A percentile compares a stretch with the other conserved stretches of the same genome.
Evolutionary conservation across 1,140 invertebrate species (phyloP).

Genomic region (Aricia agestis): DNA sequence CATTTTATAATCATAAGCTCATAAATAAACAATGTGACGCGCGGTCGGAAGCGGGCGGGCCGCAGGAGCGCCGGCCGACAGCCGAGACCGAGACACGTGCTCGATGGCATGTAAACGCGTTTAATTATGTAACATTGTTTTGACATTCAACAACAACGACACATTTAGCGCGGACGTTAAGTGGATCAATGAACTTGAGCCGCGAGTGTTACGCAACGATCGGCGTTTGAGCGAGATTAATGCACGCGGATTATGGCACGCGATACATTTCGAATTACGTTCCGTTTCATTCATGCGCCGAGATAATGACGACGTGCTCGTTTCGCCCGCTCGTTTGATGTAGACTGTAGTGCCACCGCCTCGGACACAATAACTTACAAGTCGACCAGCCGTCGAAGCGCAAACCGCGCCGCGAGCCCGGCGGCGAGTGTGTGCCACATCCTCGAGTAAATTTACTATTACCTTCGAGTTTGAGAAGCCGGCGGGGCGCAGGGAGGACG

Average conservation of each 20-base stretch:
- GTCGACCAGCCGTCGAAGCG: too few relatives aligned
- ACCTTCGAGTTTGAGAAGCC: constrained; percentile 68
- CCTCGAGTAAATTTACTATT: constrained; percentile 58
- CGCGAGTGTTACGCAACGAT: constrained; percentile 66
- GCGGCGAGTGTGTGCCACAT: constrained; percentile 38
- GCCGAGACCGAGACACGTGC: constrained; percentile 34
- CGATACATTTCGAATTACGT: constrained; percentile 74
- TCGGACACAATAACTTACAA: too few relatives aligned
- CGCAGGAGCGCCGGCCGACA: not conserved
- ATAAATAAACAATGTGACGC: constrained; percentile 69
- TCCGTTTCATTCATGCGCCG: constrained; percentile 71
- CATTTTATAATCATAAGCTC: constrained; percentile 73
- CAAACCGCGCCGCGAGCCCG: constrained; percentile 2
- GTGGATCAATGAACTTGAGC: constrained; percentile 75
- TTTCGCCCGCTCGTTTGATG: constrained; percentile 62
- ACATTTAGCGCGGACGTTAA: constrained; percentile 70
- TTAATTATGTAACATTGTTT: constrained; percentile 72
- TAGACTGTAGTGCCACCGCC: constrained; percentile 36
- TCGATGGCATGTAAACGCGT: constrained; percentile 50
- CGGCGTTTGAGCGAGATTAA: constrained; percentile 73
- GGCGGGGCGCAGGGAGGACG: constrained; percentile 64
- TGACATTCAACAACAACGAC: constrained; percentile 73
- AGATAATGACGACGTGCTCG: constrained; percentile 67
- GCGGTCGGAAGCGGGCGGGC: constrained; percentile 22
- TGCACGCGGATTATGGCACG: constrained; percentile 73